Percentiles rank a stretch among this genome's conserved stretches.
These are phyloP conservation scores for Acarapis woodi DNA, from an alignment of 1,140 invertebrate genomes.

Conservation along the genomic window DNA sequence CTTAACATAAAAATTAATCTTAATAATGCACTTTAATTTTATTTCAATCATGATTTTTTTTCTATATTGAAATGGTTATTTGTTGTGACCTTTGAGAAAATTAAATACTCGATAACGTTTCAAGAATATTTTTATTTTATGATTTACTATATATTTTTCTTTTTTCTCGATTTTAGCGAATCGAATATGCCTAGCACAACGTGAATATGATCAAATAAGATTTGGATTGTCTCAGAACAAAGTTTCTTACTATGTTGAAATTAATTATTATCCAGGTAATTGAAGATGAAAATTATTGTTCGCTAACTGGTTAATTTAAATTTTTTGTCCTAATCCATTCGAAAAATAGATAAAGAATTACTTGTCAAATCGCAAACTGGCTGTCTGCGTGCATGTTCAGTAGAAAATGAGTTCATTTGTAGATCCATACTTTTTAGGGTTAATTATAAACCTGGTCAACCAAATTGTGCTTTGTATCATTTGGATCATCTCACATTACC, in stretches of 20 bases:
- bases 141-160: constrained; percentile 5
- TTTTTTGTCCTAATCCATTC: constrained; percentile 8
- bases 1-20: no score
- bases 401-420: constrained; percentile 72
- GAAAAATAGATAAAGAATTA: neutral
- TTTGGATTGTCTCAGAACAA: constrained; percentile 63
- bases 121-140: no score
- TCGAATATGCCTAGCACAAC: constrained; percentile 46
- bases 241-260: constrained; percentile 57
- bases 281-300: neutral
- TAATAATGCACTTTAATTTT: no score
- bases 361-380: constrained; percentile 31
- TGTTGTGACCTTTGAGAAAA: no score
- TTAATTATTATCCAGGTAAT: constrained; percentile 53
- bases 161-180: constrained; percentile 20
- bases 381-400: constrained; percentile 58
- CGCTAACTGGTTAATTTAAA: no score
- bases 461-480: constrained; percentile 65
- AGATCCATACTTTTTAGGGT: constrained; percentile 44
- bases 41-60: no score
- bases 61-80: no score
- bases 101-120: no score
- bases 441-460: constrained; percentile 14
- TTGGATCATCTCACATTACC: constrained; percentile 67
- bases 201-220: constrained; percentile 40